Base-by-base conservation (phyloP, 2,797 vertebrate genomes). In the Calcarius lapponicus region DNA sequence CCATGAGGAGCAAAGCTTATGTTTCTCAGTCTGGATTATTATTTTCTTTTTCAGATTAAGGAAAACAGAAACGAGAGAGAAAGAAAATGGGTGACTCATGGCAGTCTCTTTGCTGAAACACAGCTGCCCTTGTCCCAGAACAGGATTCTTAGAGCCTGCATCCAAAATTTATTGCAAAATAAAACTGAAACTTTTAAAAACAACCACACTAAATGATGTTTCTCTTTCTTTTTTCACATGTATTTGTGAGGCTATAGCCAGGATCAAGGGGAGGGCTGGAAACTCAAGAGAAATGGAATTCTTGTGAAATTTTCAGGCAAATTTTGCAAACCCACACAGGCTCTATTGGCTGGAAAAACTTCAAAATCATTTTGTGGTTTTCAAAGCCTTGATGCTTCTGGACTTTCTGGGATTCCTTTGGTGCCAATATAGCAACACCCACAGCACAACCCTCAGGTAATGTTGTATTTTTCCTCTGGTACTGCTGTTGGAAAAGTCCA, bases 111-210 rank as follows among this genome's bases (percentile, higher is more conserved):
- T 75, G 56, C 91, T 90, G 94, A 92, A 94, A 92, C 85, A 91
- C 89, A 93, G 91, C 92, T 95, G 89, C 90, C 78, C 90, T 91
- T 94, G 95, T 93, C 90, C 82, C 56, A 92, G 36, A 88, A 50
- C 40, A 25, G 2, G 60, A 71, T 64, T 93, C 80, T 75, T n/a
- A 54, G 20, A 93, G 50, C 42, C 67, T 51, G 56, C 57, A 87
- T 84, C 92, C 91, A 95, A 76, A 88, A 90, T 82, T 71, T 86
- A 94, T 95, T 94, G 92, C 94, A 95, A 96, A 96, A 88, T 93
- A 95, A 94, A 94, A 32, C n/a, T 7, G 17, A 82, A 92, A 80
- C 57, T 76, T 94, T 81, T 43, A 54, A 92, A 93, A 96, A 67
- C 90, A 93, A 45, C 53, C 28, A 22, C 8, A 0, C 10, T 84